A percentile compares a stretch with the other conserved stretches of the same genome.
These are phyloP conservation scores for Papilio helenus DNA, from an alignment of 1,140 invertebrate genomes.

Conservation along the genomic window DNA sequence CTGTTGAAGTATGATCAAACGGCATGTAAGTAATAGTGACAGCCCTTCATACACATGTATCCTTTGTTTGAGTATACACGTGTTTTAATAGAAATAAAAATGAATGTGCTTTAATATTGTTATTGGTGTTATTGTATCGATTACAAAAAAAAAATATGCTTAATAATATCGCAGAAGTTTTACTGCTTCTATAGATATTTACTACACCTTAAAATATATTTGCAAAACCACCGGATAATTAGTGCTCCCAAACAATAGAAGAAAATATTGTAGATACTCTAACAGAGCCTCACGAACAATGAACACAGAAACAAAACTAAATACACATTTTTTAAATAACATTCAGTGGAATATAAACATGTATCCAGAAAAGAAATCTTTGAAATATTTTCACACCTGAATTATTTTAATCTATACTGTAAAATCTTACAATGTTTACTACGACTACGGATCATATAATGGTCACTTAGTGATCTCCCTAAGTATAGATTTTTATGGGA, in stretches of 20 bases:
- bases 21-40: background rate
- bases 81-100: no score
- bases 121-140: no score
- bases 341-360: background rate
- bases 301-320: background rate
- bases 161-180: no score
- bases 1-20: conserved; percentile 5
- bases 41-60: background rate
- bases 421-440: no score
- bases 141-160: no score
- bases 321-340: background rate
- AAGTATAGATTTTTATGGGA: no score
- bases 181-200: background rate
- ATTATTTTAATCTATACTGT: no score
- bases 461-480: no score
- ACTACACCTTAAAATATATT: conserved; percentile 1
- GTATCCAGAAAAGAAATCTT: background rate
- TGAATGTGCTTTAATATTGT: no score
- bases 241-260: conserved; percentile 2
- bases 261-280: conserved; percentile 11
- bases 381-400: background rate
- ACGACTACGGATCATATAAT: no score
- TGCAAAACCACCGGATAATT: background rate
- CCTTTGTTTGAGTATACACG: background rate
- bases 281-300: background rate